Evolutionary conservation across 2,888 invertebrate genomes (phyloP).

Genomic region (Boloria selene): DNA sequence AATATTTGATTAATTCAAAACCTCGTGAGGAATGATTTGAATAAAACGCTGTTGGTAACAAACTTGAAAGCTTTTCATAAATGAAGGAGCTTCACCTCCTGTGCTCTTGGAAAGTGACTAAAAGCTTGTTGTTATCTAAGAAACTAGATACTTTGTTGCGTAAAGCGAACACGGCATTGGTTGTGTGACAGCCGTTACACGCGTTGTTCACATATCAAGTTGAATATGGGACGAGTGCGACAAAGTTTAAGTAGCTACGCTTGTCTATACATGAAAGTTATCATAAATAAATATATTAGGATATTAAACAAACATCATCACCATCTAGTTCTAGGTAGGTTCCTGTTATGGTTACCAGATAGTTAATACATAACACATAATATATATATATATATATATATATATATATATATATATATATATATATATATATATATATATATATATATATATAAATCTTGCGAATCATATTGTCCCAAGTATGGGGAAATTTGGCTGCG

Average conservation of each 20-base stretch:
- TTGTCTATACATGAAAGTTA: not conserved
- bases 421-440: too few relatives aligned
- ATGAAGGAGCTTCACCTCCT: slow-evolving; percentile 61
- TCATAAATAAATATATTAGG: too few relatives aligned
- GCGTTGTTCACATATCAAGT: slow-evolving; percentile 12
- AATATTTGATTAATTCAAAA: slow-evolving; percentile 61
- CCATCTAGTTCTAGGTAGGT: too few relatives aligned
- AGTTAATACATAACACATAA: too few relatives aligned
- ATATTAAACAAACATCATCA: too few relatives aligned
- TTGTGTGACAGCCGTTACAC: slow-evolving; percentile 14
- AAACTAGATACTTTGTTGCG: slow-evolving; percentile 57
- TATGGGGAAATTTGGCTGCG: too few relatives aligned
- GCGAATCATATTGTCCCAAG: too few relatives aligned
- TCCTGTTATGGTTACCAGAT: too few relatives aligned
- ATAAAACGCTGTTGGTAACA: slow-evolving; percentile 67
- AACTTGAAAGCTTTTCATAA: slow-evolving; percentile 79
- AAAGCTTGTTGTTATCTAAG: slow-evolving; percentile 63
- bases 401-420: too few relatives aligned
- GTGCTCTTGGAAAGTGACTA: slow-evolving; percentile 60
- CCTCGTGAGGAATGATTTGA: slow-evolving; percentile 71
- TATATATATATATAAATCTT: too few relatives aligned
- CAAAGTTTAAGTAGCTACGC: slow-evolving; percentile 8
- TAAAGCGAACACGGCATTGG: slow-evolving; percentile 18
- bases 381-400: too few relatives aligned
- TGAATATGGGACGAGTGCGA: slow-evolving; percentile 1